These are phyloP conservation scores for Trissolcus japonicus DNA, from an alignment of 2,888 invertebrate species.

Conservation along the genomic window DNA sequence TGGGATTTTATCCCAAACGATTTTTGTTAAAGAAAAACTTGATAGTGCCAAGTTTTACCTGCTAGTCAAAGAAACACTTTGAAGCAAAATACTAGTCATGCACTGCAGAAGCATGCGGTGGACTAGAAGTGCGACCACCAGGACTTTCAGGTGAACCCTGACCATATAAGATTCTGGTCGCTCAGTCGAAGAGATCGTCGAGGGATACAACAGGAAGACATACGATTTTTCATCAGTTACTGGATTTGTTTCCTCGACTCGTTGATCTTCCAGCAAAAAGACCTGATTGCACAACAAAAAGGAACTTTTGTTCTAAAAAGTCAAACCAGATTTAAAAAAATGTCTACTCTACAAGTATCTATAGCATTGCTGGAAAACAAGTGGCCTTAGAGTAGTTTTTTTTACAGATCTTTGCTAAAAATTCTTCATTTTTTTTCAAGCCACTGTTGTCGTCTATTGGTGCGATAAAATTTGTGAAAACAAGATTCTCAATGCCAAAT, in stretches of 20 bases:
- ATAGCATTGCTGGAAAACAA: conserved; percentile 46
- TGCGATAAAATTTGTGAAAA: too few species aligned
- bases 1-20: background rate
- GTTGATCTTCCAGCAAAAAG: conserved; percentile 80
- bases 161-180: conserved; percentile 88
- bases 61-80: conserved; percentile 82
- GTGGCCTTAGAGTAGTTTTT: conserved; percentile 27
- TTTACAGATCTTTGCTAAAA: background rate
- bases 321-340: conserved; percentile 4
- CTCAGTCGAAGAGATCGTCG: conserved; percentile 83
- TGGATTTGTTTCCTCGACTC: conserved; percentile 68
- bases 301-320: conserved; percentile 14
- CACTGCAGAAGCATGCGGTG: conserved; percentile 96
- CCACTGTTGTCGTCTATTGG: too few species aligned
- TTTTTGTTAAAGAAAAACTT: background rate
- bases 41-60: conserved; percentile 71
- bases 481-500: too few species aligned
- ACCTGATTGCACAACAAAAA: conserved; percentile 75
- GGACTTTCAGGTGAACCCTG: conserved; percentile 90
- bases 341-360: conserved; percentile 42
- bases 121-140: conserved; percentile 92
- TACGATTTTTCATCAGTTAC: conserved; percentile 87
- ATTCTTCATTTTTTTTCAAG: too few species aligned
- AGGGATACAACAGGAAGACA: conserved; percentile 90
- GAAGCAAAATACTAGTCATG: conserved; percentile 90